phyloP scores from a whole-genome alignment of 2,113 vertebrate species.

The Rissa tridactyla region DNA sequence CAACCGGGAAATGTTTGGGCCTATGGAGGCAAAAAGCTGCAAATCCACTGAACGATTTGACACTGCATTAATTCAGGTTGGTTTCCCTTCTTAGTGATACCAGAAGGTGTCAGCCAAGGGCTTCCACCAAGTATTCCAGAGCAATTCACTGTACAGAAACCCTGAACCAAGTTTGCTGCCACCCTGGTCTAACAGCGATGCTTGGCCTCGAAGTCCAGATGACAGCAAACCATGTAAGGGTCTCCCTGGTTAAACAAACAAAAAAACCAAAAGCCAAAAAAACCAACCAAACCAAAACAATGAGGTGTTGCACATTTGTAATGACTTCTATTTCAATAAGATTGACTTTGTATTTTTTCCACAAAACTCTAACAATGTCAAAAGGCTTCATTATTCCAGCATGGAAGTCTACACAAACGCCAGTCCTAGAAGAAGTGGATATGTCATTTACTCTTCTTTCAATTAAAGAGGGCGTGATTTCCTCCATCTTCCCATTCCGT shows the following conservation, averaged over 20 bases:
- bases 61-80: neutral
- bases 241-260: neutral
- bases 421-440: neutral
- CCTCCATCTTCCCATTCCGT: neutral
- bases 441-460: neutral
- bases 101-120: conserved; percentile 32
- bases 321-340: neutral
- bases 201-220: rapidly evolving
- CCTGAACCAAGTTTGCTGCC: neutral
- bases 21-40: neutral
- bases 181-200: neutral
- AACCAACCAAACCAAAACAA: too few species aligned
- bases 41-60: neutral
- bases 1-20: neutral
- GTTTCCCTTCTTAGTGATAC: neutral
- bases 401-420: neutral
- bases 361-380: neutral
- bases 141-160: neutral
- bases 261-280: neutral
- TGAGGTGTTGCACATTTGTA: neutral
- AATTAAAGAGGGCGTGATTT: neutral
- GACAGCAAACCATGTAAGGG: neutral
- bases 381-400: neutral
- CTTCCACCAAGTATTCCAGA: neutral
- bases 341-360: neutral